Base-by-base conservation (phyloP, 2,797 vertebrate genomes). In the Cynodonichthys magdalenae region DNA sequence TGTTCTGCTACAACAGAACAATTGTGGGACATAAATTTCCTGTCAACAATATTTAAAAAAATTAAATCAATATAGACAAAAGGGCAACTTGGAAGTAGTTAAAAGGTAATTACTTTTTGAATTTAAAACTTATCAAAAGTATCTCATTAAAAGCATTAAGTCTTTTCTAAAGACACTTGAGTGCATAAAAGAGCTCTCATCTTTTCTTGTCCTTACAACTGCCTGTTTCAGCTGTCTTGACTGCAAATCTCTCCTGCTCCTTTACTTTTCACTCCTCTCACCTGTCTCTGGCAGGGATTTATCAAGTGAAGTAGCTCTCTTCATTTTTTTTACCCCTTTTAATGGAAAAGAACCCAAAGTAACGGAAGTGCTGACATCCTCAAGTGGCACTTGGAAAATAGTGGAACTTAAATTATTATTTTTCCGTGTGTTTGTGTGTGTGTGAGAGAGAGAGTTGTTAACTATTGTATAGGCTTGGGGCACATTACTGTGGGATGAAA, bases 171-270 rank as follows among this genome's bases (percentile, higher is more conserved):
- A 63, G 53, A 44, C 54, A 59, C 31, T 51, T 54, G 11, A 48
- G 67, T 17, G 51, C 56, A 14, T 28, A 31, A 57, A 19, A 67
- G 42, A 59, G 65, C 65, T 69, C 71, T 83, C 74, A 49, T 59
- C 41, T 42, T 57, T 69, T 57, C 65, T 74, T 50, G 59, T 69
- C 57, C 5, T 28, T 19, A 66, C 83, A 75, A 62, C 74, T 51
- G 15, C 11, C 41, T 61, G 36, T 55, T 56, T 80, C 57, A 4
- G 31, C 70, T 58, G 31, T 15, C 51, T 71, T 59, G 45, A 20
- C 14, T 69, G 15, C 59, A 42, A 49, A n/a, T 59, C 29, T 9
- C 39, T 18, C 62, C 51, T 54, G 56, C 9, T 36, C 45, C 24
- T n/a, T 11, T 10, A 10, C 12, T 15, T 18, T 60, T 48, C 20